Base-by-base conservation (phyloP, 2,888 invertebrate genomes). In the Nebria brevicollis region DNA sequence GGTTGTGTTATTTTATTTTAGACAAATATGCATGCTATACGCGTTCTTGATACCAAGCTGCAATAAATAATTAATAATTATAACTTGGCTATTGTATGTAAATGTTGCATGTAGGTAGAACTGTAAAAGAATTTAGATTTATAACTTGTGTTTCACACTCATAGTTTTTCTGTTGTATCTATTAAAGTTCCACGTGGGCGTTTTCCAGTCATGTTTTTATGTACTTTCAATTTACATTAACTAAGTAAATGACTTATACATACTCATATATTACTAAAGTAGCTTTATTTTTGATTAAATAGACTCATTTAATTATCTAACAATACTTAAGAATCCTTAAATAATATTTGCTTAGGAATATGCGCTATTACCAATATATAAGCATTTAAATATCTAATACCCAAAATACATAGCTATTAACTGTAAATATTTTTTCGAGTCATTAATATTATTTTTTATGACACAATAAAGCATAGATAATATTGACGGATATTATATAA, bases 31-130 rank as follows among this genome's bases (percentile, higher is more conserved):
- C 70, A 70, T 70, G 70, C 70, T 25, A 11, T 70, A 70, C 70
- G 70, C 34, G 70, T 34, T 68, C 6, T 25, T 68, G 68, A 54
- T 68, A 68, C n/a, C 34, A 11, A 70, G 70, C 73, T 54, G 79
- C 66, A 79, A 79, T 79, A 79, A 79, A 79, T 79, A 79, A 79
- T 79, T 79, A 79, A 79, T 79, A 79, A 79, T 79, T 79, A 79
- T 79, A 79, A 74, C 66, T 79, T 74, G 75, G 66, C 66, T 75
- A 79, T 79, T 79, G 79, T 79, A 79, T 79, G 79, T 66, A 34
- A 79, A 79, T 79, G 68, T 25, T 20, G 34, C 78, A 72, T 70
- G 70, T 78, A 73, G 78, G 78, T 72, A 73, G 65, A 78, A 73
- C 73, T 42, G 78, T 78, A 73, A 77, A 73, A 78, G 78, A 78